Evolutionary conservation across 2,113 vertebrate genomes (phyloP).

Genomic region (Chunga burmeisteri): DNA sequence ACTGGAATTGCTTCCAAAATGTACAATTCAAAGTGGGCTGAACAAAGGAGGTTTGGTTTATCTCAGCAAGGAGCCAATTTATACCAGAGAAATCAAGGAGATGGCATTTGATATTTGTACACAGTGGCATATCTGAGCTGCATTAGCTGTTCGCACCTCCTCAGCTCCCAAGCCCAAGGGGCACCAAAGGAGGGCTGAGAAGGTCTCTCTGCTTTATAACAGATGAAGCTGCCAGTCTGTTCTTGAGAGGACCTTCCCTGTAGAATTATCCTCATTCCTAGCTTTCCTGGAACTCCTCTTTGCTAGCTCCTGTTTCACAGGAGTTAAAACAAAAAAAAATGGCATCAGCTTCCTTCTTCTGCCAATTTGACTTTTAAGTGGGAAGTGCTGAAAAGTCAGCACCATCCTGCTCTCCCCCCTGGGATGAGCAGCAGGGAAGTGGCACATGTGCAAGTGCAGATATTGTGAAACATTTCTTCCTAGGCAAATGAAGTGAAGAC

Average conservation of each 20-base stretch:
- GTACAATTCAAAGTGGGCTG: constrained; percentile 65
- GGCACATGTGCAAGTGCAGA: not conserved
- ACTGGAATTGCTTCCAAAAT: constrained; percentile 73
- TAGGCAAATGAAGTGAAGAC: not conserved
- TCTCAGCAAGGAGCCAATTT: constrained; percentile 58
- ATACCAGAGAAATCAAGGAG: not conserved
- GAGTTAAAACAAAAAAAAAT: not conserved
- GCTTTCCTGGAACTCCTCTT: not conserved
- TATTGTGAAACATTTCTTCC: not conserved
- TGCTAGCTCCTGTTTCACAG: not conserved
- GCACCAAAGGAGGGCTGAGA: constrained; percentile 36
- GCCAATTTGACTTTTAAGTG: not conserved
- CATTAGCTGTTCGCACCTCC: constrained; percentile 62
- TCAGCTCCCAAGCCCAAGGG: constrained; percentile 47
- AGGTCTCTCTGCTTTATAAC: not conserved
- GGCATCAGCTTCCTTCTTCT: not conserved
- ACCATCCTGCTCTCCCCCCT: not conserved
- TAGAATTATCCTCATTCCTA: not conserved
- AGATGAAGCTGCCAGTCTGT: not conserved
- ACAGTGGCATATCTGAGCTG: constrained; percentile 65
- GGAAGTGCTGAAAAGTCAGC: not conserved
- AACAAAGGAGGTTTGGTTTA: constrained; percentile 63
- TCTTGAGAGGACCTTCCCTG: not conserved
- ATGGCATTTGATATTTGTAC: constrained; percentile 63
- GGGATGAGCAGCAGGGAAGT: not conserved